Evolutionary conservation across 2,888 invertebrate genomes (phyloP).

Genomic region (Cybosia mesomella): DNA sequence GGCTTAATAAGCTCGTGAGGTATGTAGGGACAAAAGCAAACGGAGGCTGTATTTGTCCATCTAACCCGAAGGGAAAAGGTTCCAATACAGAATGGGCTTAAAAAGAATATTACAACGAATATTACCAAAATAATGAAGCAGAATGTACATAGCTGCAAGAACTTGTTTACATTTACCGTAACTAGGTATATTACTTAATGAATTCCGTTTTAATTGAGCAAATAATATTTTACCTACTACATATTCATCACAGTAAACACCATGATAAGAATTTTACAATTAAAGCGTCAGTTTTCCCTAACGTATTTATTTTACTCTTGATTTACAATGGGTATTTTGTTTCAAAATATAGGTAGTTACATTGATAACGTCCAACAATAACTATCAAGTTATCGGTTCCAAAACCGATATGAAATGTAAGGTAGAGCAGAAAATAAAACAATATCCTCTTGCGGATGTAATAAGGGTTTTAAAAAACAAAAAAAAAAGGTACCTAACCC

Average conservation of each 20-base stretch:
- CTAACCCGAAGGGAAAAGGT: background rate
- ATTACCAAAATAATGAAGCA: background rate
- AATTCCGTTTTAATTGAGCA: background rate
- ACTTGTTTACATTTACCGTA: background rate
- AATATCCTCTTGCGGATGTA: background rate
- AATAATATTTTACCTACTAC: background rate
- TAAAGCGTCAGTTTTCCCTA: background rate
- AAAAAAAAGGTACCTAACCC: background rate
- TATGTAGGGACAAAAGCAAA: background rate
- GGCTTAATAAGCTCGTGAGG: background rate
- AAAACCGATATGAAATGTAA: background rate
- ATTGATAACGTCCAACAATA: background rate
- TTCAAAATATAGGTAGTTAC: background rate
- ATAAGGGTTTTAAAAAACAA: too few relatives aligned
- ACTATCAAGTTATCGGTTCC: background rate
- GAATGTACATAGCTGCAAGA: background rate
- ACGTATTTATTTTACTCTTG: background rate
- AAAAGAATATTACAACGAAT: background rate
- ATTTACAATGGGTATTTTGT: conserved; percentile 1
- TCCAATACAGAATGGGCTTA: background rate
- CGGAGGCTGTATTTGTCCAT: background rate
- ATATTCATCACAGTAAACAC: background rate
- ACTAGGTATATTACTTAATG: conserved; percentile 4
- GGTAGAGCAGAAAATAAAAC: background rate
- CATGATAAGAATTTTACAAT: background rate